phyloP scores from a whole-genome alignment of 2,797 vertebrate species.

The Ciconia nigra region DNA sequence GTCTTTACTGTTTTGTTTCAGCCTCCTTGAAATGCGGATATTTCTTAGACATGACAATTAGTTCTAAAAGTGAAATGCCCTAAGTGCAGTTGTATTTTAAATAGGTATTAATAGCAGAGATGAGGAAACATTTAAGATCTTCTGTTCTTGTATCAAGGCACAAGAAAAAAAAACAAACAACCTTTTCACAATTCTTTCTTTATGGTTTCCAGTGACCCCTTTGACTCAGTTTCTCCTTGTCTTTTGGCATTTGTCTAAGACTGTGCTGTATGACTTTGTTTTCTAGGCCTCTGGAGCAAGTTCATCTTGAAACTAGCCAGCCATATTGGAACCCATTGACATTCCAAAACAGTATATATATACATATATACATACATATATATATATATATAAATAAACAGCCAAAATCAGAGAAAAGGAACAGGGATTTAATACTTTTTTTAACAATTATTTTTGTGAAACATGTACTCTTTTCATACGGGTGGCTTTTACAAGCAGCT shows the following conservation, averaged over 20 bases:
- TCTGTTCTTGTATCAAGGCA: not conserved
- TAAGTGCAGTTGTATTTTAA: not conserved
- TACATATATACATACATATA: conserved; percentile 59
- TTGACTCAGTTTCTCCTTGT: conserved; percentile 62
- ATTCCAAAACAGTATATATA: conserved; percentile 90
- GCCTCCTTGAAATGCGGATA: not conserved
- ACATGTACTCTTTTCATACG: conserved; percentile 83
- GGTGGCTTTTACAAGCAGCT: conserved; percentile 83
- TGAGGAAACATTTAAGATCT: not conserved
- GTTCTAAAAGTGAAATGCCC: not conserved
- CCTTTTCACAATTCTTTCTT: not conserved
- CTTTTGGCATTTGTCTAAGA: conserved; percentile 75
- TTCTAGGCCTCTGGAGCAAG: conserved; percentile 95
- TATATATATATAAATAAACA: conserved; percentile 72
- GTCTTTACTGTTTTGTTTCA: not conserved
- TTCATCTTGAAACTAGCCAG: conserved; percentile 94
- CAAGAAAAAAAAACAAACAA: not conserved
- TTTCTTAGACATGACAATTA: not conserved
- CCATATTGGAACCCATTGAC: conserved; percentile 92
- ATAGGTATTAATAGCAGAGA: not conserved
- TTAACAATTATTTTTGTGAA: conserved; percentile 82
- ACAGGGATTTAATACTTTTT: conserved; percentile 85
- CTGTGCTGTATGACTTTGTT: conserved; percentile 76
- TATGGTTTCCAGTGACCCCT: conserved; percentile 47
- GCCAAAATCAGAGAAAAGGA: conserved; percentile 85